These are phyloP conservation scores for Agapornis canus DNA, from an alignment of 2,797 vertebrate genomes.

Conservation along the genomic window DNA sequence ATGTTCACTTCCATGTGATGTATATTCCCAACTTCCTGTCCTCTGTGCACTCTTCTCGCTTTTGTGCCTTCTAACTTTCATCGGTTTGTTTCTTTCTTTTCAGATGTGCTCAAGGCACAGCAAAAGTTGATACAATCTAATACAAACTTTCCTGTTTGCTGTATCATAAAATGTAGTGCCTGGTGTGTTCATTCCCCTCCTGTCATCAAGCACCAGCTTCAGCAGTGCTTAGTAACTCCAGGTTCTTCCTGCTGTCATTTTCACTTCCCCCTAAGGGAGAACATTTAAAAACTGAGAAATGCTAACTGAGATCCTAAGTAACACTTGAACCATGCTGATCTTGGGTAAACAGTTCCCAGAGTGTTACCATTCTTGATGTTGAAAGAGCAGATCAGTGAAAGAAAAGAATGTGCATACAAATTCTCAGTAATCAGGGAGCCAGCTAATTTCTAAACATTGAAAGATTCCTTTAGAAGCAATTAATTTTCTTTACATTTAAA, in stretches of 20 bases:
- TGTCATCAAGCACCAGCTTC: conserved; percentile 60
- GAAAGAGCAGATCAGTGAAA: conserved; percentile 49
- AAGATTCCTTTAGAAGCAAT: conserved; percentile 14
- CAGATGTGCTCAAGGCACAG: conserved; percentile 4
- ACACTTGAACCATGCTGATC: conserved; percentile 49
- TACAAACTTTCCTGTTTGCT: conserved; percentile 55
- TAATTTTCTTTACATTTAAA: conserved; percentile 37
- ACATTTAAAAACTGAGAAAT: conserved; percentile 33
- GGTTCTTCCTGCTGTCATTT: conserved; percentile 68
- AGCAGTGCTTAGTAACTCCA: conserved; percentile 37
- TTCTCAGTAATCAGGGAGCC: not conserved
- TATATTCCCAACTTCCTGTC: not conserved
- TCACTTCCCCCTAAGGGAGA: conserved; percentile 37
- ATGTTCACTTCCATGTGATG: not conserved
- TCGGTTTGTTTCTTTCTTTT: conserved; percentile 11
- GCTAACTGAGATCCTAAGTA: conserved; percentile 41
- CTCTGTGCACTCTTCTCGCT: not conserved
- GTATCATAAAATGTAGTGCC: conserved; percentile 12
- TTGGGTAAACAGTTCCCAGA: conserved; percentile 53
- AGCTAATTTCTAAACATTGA: conserved; percentile 50
- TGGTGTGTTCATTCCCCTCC: conserved; percentile 41
- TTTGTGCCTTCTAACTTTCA: not conserved
- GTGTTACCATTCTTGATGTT: conserved; percentile 41
- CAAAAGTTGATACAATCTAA: conserved; percentile 52
- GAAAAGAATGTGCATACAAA: conserved; percentile 44